Conservation (phyloP, 2,797 vertebrate species). For the Sebastes minor region DNA sequence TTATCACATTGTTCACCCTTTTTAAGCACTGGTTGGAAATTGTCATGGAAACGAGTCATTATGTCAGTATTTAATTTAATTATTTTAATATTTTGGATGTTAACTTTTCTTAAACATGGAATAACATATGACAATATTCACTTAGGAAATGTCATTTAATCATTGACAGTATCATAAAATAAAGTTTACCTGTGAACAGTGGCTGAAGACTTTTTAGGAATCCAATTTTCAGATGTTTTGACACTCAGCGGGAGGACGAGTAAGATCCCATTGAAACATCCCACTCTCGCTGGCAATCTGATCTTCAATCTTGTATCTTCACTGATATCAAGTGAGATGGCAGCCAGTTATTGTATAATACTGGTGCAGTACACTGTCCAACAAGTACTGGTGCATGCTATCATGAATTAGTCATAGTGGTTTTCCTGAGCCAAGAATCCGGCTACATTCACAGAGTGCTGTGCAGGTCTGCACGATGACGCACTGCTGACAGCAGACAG, state of each 20-base stretch:
- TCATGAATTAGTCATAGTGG: constrained; percentile 40
- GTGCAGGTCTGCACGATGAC: background rate
- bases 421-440: constrained; percentile 11
- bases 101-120: background rate
- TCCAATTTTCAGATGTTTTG: background rate
- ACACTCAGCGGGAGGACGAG: background rate
- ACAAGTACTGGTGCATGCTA: constrained; percentile 13
- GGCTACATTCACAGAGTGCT: background rate
- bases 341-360: background rate
- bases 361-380: background rate
- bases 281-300: background rate
- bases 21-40: background rate
- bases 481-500: background rate
- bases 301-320: background rate
- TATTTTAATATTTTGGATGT: background rate
- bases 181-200: background rate
- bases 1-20: background rate
- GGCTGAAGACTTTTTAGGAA: background rate
- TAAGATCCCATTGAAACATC: background rate
- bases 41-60: background rate
- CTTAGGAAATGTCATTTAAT: background rate
- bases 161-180: background rate
- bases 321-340: background rate
- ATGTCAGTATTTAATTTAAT: background rate
- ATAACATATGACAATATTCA: background rate